These are phyloP conservation scores for Xestoiulus laeticollis DNA, from an alignment of 2,888 invertebrate species.

Conservation along the genomic window DNA sequence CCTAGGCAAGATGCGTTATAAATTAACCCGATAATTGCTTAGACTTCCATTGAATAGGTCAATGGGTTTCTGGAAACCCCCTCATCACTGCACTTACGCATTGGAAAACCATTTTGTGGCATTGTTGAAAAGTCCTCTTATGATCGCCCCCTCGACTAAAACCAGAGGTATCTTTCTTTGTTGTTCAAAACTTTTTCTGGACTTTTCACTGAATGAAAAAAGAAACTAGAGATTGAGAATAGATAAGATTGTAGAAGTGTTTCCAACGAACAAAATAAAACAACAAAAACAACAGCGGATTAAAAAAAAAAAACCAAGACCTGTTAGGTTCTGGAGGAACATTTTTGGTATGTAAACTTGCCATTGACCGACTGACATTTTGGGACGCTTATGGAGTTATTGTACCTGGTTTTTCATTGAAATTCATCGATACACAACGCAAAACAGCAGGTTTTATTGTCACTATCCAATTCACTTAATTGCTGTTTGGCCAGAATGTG, in stretches of 20 bases:
- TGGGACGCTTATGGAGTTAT: background rate
- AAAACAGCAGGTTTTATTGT: background rate
- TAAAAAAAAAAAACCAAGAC: background rate
- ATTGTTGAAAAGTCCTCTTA: background rate
- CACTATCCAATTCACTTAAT: background rate
- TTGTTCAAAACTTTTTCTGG: background rate
- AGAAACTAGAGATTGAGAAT: background rate
- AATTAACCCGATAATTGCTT: slow-evolving; percentile 18
- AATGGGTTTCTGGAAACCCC: slow-evolving; percentile 28
- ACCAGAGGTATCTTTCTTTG: slow-evolving; percentile 4
- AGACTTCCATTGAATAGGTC: slow-evolving; percentile 4
- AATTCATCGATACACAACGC: background rate
- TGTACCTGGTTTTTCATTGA: background rate
- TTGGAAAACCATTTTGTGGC: background rate
- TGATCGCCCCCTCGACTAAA: background rate
- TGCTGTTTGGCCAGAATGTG: background rate
- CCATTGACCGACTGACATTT: background rate
- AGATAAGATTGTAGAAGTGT: background rate
- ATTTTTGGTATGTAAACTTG: background rate
- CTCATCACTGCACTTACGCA: slow-evolving; percentile 18
- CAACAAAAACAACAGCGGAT: background rate
- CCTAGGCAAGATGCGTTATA: background rate
- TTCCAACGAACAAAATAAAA: background rate
- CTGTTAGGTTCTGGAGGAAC: background rate
- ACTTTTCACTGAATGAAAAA: background rate